Percentiles rank a stretch among this genome's conserved stretches.
phyloP scores from a whole-genome alignment of 1,140 invertebrate species.

The Bombus balteatus region DNA sequence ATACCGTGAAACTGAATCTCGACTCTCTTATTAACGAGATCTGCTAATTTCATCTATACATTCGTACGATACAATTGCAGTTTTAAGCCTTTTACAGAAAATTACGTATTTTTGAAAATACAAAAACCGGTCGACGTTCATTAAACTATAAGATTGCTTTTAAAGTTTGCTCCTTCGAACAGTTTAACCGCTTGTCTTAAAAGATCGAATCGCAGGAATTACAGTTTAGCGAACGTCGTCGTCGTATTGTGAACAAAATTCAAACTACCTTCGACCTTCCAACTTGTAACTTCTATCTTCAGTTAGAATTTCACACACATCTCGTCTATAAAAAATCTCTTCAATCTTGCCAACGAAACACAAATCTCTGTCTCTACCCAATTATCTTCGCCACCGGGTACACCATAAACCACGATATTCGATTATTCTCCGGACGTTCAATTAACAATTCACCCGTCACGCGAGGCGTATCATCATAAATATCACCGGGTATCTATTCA shows the following conservation, averaged over 20 bases:
- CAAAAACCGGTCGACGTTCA: no score
- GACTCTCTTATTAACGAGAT: background rate
- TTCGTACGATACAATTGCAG: background rate
- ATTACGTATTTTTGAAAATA: background rate
- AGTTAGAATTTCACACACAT: no score
- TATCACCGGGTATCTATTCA: background rate
- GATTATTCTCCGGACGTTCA: background rate
- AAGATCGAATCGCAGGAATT: no score
- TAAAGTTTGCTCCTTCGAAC: no score
- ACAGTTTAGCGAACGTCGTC: no score
- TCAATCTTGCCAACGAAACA: background rate
- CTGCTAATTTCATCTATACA: background rate
- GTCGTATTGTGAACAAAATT: no score
- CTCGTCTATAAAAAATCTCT: no score
- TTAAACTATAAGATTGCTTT: no score
- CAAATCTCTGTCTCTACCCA: background rate
- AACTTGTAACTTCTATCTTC: no score
- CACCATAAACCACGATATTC: background rate
- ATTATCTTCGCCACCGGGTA: background rate
- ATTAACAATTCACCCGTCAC: conserved; percentile 21
- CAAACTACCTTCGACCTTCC: no score
- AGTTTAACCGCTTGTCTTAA: no score
- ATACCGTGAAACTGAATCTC: background rate
- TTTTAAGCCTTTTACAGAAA: background rate
- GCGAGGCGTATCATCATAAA: conserved; percentile 18